These are phyloP conservation scores for Clarias magur DNA, from an alignment of 2,113 vertebrate genomes.

Conservation along the genomic window DNA sequence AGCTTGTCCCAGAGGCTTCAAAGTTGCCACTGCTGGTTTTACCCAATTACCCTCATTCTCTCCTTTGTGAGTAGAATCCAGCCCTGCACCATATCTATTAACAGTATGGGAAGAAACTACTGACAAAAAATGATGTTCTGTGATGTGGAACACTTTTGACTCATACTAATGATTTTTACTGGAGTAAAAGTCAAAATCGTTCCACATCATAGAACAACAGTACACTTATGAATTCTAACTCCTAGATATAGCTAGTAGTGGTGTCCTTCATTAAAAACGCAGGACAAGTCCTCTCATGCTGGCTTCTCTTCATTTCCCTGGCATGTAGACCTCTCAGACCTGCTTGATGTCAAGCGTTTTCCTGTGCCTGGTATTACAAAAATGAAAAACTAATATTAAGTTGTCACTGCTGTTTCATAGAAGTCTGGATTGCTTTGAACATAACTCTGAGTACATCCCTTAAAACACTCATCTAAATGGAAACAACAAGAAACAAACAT, in stretches of 20 bases:
- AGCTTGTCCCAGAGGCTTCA: slow-evolving; percentile 72
- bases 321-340: neutral
- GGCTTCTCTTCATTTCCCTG: slow-evolving; percentile 26
- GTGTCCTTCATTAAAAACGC: neutral
- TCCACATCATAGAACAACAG: neutral
- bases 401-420: neutral
- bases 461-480: neutral
- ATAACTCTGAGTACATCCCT: neutral
- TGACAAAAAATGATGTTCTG: neutral
- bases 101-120: slow-evolving; percentile 64
- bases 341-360: neutral
- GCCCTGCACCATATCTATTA: slow-evolving; percentile 69
- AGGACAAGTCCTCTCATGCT: neutral
- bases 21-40: slow-evolving; percentile 73
- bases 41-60: slow-evolving; percentile 81
- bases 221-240: slow-evolving; percentile 22
- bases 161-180: neutral
- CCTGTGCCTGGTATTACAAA: slow-evolving; percentile 2
- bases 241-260: slow-evolving; percentile 6
- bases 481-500: slow-evolving; percentile 1
- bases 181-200: too few relatives aligned
- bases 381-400: slow-evolving; percentile 17
- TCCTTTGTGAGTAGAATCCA: slow-evolving; percentile 78
- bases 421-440: slow-evolving; percentile 20
- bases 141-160: too few relatives aligned